phyloP scores from a whole-genome alignment of 1,140 invertebrate genomes.

The Drosophila arizonae region DNA sequence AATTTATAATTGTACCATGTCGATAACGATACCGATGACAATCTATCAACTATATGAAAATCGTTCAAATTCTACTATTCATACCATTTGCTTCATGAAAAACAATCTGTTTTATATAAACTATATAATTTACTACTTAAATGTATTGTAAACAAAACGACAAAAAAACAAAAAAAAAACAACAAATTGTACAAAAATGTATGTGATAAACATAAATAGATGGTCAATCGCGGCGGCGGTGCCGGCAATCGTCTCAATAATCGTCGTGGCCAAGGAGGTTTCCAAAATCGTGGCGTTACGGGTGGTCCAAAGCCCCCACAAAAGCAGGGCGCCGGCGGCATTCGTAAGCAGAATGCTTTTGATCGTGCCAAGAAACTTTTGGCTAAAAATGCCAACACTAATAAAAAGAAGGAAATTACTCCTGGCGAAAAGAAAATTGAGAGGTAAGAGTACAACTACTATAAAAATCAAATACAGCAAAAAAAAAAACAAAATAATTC shows the following conservation, averaged over 20 bases:
- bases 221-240: slow-evolving; percentile 82
- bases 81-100: slow-evolving; percentile 7
- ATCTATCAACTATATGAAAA: slow-evolving; percentile 18
- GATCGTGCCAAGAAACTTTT: slow-evolving; percentile 83
- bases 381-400: slow-evolving; percentile 83
- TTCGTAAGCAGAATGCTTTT: slow-evolving; percentile 83
- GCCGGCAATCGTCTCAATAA: slow-evolving; percentile 82
- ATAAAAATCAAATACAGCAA: slow-evolving; percentile 46
- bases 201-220: slow-evolving; percentile 49
- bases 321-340: slow-evolving; percentile 82
- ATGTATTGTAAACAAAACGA: slow-evolving; percentile 25
- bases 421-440: slow-evolving; percentile 83
- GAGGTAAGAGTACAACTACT: slow-evolving; percentile 82
- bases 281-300: slow-evolving; percentile 81
- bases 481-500: slow-evolving; percentile 38
- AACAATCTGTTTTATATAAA: neutral
- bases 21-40: slow-evolving; percentile 14
- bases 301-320: slow-evolving; percentile 77
- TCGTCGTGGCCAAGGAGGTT: slow-evolving; percentile 83
- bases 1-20: slow-evolving; percentile 13
- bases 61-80: slow-evolving; percentile 36
- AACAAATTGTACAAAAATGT: slow-evolving; percentile 25
- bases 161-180: slow-evolving; percentile 8
- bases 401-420: slow-evolving; percentile 82
- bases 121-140: slow-evolving; percentile 8